Conservation (phyloP, 2,888 invertebrate species). For the Petrophora chlorosata region DNA sequence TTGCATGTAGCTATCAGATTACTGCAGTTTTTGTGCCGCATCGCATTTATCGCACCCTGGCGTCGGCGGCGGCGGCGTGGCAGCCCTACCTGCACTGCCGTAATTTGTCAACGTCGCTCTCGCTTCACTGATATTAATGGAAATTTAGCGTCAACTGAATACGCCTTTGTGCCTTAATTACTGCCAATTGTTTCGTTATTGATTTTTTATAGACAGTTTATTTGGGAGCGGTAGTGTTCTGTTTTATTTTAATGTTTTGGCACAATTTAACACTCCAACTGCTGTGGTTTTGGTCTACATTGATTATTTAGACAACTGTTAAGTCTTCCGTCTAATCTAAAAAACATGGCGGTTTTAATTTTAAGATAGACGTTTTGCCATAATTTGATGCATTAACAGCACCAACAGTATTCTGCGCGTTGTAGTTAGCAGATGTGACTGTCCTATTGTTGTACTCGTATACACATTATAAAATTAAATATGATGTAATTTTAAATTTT, state of each 20-base stretch:
- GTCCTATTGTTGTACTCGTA: no score
- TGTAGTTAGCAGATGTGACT: no score
- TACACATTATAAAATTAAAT: no score
- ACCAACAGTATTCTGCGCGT: no score
- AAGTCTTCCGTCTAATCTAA: no score
- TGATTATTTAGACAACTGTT: no score
- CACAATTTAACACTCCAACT: no score
- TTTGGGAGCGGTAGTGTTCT: neutral
- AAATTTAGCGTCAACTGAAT: slow-evolving; percentile 69
- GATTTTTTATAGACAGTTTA: slow-evolving; percentile 37
- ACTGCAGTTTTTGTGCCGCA: slow-evolving; percentile 3
- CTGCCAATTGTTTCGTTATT: slow-evolving; percentile 58
- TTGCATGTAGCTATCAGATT: neutral
- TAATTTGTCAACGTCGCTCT: slow-evolving; percentile 69
- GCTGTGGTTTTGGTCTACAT: no score
- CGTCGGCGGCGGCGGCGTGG: slow-evolving; percentile 20
- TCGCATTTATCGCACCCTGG: slow-evolving; percentile 1
- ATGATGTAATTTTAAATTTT: no score
- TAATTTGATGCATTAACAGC: no score
- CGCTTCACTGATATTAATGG: slow-evolving; percentile 61
- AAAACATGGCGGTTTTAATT: no score
- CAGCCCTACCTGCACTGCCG: slow-evolving; percentile 36
- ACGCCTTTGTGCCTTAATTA: slow-evolving; percentile 63
- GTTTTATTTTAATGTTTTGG: neutral
- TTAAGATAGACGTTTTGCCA: no score